phyloP scores from a whole-genome alignment of 2,797 vertebrate genomes.

The Helarctos malayanus region DNA sequence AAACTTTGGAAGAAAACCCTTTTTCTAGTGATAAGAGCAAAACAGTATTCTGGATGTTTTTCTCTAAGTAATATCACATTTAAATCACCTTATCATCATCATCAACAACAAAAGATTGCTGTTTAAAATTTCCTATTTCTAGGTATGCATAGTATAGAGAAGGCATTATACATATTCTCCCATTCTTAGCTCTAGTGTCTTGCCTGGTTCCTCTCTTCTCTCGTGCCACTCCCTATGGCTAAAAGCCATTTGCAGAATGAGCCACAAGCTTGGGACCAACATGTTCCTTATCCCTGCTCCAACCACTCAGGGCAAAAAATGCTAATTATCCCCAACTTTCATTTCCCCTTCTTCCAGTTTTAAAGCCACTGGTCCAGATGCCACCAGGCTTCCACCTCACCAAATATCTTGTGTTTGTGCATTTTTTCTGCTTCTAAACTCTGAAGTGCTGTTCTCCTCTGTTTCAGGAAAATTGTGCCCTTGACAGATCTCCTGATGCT shows the following conservation, averaged over 20 bases:
- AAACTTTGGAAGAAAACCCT: constrained; percentile 73
- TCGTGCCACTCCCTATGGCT: background rate
- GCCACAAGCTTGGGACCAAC: constrained; percentile 13
- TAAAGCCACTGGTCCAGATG: constrained; percentile 26
- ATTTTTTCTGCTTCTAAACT: constrained; percentile 18
- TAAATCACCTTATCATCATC: constrained; percentile 66
- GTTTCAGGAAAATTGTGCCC: background rate
- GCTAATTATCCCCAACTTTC: background rate
- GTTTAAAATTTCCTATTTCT: constrained; percentile 54
- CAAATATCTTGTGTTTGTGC: background rate
- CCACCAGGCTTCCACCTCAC: background rate
- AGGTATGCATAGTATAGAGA: background rate
- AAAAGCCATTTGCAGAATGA: constrained; percentile 37
- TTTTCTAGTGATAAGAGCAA: constrained; percentile 75
- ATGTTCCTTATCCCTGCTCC: background rate
- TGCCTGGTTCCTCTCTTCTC: constrained; percentile 2
- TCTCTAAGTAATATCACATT: constrained; percentile 66
- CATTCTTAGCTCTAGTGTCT: background rate
- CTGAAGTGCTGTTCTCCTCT: background rate
- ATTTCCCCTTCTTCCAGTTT: constrained; percentile 42
- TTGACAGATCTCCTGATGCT: background rate
- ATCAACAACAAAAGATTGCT: constrained; percentile 36
- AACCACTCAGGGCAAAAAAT: background rate
- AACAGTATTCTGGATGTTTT: constrained; percentile 58
- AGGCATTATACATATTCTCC: background rate